Evolutionary conservation across 2,888 invertebrate species (phyloP), one percentile per base, ranked within the genome.

Genomic region (Drosophila acutilabella): DNA sequence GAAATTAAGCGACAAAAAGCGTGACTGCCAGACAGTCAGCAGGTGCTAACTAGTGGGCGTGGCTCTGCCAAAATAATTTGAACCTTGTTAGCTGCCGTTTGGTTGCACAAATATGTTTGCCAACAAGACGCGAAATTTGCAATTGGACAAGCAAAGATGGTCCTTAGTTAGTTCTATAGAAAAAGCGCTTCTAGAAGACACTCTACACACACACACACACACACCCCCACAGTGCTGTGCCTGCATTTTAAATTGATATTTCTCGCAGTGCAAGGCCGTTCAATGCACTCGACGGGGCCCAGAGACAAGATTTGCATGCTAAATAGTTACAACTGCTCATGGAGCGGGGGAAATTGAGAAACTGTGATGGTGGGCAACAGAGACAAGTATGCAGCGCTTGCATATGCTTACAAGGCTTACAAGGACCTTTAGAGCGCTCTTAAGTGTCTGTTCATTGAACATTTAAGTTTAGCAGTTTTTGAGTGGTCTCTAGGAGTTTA

Each of bases 1-100:
- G 71, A 78, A 83, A 81, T 85, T 88, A 85, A 85, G 78, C 79
- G 78, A 64, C 71, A 67, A 68, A 69, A 54, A 65, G 79, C 86
- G 79, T 87, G 87, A 84, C 75, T 70, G 48, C 23, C 57, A 54
- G 30, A 8, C 30, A 30, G 60, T 69, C 54, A 71, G 75, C 64
- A 68, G 72, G 23, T 52, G 18, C 10, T 4, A 2, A 2, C 13
- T 0, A 14, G 16, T 53, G 67, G 67, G 68, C 62, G 70, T 62
- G 62, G 5, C 53, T 7, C 2, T 23, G 18, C 26, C 44, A 44
- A 69, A 71, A 71, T 60, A 54, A 42, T 40, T 56, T 70, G 33
- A 51, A 33, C 18, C 62, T 52, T 56, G 67, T 41, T 51, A 51
- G 61, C 33, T 51, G 38, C 18, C 58, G 13, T 65, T 68, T 50